phyloP scores from a whole-genome alignment of 2,113 vertebrate species.

The Nannobrachium achirus region DNA sequence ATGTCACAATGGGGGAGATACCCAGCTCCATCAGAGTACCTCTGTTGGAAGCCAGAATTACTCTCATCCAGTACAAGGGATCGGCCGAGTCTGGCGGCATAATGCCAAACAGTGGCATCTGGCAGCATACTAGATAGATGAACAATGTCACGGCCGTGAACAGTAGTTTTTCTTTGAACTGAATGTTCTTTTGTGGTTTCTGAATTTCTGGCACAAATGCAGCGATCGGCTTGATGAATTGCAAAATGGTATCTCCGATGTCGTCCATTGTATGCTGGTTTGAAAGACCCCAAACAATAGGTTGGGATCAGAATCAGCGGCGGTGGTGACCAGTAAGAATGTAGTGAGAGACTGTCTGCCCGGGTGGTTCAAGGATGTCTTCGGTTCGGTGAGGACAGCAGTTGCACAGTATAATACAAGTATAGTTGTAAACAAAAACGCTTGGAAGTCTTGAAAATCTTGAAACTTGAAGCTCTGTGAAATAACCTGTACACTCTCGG shows the following conservation, averaged over 20 bases:
- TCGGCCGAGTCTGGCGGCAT: slow-evolving; percentile 99
- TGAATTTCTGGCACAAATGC: slow-evolving; percentile 98
- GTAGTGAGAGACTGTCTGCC: too few species aligned
- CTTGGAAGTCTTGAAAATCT: too few species aligned
- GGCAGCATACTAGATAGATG: slow-evolving; percentile 98
- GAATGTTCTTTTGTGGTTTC: slow-evolving; percentile 98
- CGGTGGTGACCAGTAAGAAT: too few species aligned
- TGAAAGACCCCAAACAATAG: too few species aligned
- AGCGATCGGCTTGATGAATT: slow-evolving; percentile 99
- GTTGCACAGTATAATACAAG: too few species aligned
- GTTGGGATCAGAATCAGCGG: too few species aligned
- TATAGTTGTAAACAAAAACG: too few species aligned
- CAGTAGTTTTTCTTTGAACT: slow-evolving; percentile 98
- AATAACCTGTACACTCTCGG: too few species aligned
- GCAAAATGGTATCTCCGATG: slow-evolving; percentile 95
- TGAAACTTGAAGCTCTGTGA: too few species aligned
- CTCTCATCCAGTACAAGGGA: slow-evolving; percentile 99
- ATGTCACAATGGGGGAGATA: slow-evolving; percentile 98
- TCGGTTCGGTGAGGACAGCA: too few species aligned
- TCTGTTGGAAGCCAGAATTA: slow-evolving; percentile 98
- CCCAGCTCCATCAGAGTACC: slow-evolving; percentile 98
- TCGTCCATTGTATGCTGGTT: too few species aligned
- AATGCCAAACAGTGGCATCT: slow-evolving; percentile 98
- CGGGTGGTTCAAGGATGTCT: too few species aligned
- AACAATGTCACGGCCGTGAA: slow-evolving; percentile 99